These are phyloP conservation scores for Osmerus eperlanus DNA, from an alignment of 2,113 vertebrate genomes.

Conservation along the genomic window DNA sequence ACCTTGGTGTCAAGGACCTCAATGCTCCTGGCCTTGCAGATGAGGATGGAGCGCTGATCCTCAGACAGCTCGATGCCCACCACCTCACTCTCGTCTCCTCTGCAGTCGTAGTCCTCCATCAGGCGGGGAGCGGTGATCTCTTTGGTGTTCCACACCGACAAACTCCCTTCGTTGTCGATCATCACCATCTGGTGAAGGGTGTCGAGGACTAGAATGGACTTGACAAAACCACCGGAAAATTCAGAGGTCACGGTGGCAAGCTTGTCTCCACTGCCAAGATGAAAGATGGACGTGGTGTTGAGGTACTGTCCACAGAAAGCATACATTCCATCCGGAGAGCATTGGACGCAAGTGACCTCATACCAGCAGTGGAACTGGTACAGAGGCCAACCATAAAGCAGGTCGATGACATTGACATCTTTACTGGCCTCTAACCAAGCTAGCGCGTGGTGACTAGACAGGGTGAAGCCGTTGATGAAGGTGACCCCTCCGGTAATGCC, in stretches of 20 bases:
- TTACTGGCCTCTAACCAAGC: conserved; percentile 98
- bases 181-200: conserved; percentile 94
- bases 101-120: conserved; percentile 95
- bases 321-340: conserved; percentile 90
- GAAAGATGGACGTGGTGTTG: conserved; percentile 91
- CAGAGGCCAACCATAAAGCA: conserved; percentile 94
- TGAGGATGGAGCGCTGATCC: conserved; percentile 93
- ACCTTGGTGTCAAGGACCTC: conserved; percentile 90
- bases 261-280: conserved; percentile 94
- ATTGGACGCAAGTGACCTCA: conserved; percentile 95
- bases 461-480: conserved; percentile 94
- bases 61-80: conserved; percentile 93
- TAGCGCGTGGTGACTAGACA: conserved; percentile 91
- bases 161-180: conserved; percentile 94
- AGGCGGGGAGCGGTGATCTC: conserved; percentile 88
- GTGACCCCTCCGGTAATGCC: conserved; percentile 78
- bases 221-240: conserved; percentile 95
- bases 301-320: conserved; percentile 97
- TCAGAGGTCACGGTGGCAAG: conserved; percentile 92
- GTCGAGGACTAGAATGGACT: conserved; percentile 93
- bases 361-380: conserved; percentile 99
- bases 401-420: conserved; percentile 93
- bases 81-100: conserved; percentile 90
- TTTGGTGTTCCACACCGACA: conserved; percentile 96
- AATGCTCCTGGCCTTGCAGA: conserved; percentile 93